Base-by-base conservation (phyloP, 2,888 invertebrate species). In the Mimachlamys varia region DNA sequence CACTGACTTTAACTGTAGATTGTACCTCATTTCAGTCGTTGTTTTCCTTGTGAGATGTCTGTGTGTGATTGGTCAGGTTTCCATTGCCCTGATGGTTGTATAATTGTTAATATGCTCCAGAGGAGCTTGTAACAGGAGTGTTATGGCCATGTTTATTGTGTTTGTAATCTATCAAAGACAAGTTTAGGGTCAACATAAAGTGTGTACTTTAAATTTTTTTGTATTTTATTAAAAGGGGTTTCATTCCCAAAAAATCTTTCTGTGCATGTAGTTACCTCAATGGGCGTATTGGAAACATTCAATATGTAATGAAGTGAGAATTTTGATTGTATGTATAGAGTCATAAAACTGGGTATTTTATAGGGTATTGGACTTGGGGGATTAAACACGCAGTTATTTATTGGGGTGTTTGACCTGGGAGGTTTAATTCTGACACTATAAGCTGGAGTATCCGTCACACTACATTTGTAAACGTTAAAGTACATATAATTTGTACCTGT, bases 301-400 rank as follows among this genome's bases (percentile, higher is more conserved):
- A 17, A 76, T 33, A 62, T 0, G 33, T 27, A 76, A 33, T 76
- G 27, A 22, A 76, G 33, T 0, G 76, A 76, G 27, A 76, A 33
- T 76, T 33, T 33, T 76, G 7, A 33, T 33, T 27, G 27, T 27
- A 17, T 17, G 27, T 76, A 4, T 76, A 33, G 58, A 76, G 33
- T 22, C 76, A 33, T 76, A 33, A 76, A 76, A 13, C 58, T 22
- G 53, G 4, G 22, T 22, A n/a, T 58, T 58, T 33, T 76, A 12
- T 62, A 17, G 22, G 62, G 62, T 22, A 76, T 76, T 76, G 27
- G 76, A 76, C 27, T 33, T 13, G 33, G 76, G 0, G 13, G 27
- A 33, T 76, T 76, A 76, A 76, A 33, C 76, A n/a, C n/a, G n/a
- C n/a, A 76, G 76, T 12, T 76, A 76, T 76, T 76, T 76, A 76